Evolutionary conservation across 1,140 invertebrate genomes (phyloP), one percentile per base, ranked within the genome.

Genomic region (Drosophila simulans): DNA sequence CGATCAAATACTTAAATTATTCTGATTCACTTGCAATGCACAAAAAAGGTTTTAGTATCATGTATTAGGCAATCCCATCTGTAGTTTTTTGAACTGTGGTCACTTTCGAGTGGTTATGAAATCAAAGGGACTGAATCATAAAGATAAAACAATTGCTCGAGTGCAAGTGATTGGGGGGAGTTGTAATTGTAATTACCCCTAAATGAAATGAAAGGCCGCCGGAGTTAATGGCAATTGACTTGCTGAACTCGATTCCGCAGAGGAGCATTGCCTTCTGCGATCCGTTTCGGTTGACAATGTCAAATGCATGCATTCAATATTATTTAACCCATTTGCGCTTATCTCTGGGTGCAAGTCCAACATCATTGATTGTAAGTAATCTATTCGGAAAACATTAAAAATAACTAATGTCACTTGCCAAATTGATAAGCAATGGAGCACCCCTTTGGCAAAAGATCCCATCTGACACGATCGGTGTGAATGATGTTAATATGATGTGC

Each of bases 381-480:
- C 65, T 70, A 68, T 70, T 48, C 25, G 20, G n/a, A 64, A 65
- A 65, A 72, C 53, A 71, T 45, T 77, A 35, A 57, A 81, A 60
- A 66, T 60, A 80, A 37, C 62, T 56, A 64, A 69, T 84, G 81
- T 77, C 80, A 84, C 64, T 74, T 60, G 78, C 80, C 69, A 63
- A 77, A 77, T 69, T 83, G 83, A 86, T 86, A 88, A 84, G 70
- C 12, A 37, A 12, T 15, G 42, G 49, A 40, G 25, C 34, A 65
- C 42, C 63, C 59, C 34, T 51, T 48, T 66, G 63, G 45, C 35
- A 42, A 65, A 39, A 66, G 34, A 65, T 56, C 25, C 37, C 42
- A 54, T 42, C 49, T 58, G 79, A 68, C 75, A 79, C 51, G 65
- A 52, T 68, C 43, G 59, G 49, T 82, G 62, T 62, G 71, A 85